Conservation (phyloP, 2,888 invertebrate species). For the Chrysomela aeneicollis region DNA sequence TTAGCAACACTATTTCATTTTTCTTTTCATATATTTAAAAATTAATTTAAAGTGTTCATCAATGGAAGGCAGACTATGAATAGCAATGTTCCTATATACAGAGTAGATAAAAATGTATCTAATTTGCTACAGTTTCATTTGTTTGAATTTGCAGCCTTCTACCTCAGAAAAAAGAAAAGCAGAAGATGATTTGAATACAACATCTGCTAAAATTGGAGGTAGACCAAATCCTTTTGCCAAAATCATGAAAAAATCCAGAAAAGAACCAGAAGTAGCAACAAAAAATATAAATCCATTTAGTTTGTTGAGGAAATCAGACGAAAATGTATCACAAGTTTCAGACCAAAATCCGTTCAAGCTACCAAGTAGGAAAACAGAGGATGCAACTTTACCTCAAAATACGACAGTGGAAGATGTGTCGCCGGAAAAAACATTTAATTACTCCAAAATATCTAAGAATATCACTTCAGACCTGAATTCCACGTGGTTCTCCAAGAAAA, state of each 20-base stretch:
- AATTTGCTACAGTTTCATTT: too few species aligned
- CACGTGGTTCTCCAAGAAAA: slow-evolving; percentile 39
- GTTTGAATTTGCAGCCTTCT: slow-evolving; percentile 12
- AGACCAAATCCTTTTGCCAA: slow-evolving; percentile 31
- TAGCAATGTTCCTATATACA: too few species aligned
- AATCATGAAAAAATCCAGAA: slow-evolving; percentile 22
- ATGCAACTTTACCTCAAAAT: background rate
- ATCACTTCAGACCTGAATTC: slow-evolving; percentile 15
- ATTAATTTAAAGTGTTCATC: too few species aligned
- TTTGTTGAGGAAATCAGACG: slow-evolving; percentile 7
- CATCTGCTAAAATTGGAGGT: slow-evolving; percentile 13
- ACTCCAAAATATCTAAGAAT: slow-evolving; percentile 25
- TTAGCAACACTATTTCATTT: too few species aligned
- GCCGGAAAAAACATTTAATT: slow-evolving; percentile 12
- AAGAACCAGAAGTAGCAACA: slow-evolving; percentile 3
- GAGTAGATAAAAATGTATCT: too few species aligned
- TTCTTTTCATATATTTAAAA: too few species aligned
- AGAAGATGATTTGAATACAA: slow-evolving; percentile 12
- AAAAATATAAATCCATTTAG: slow-evolving; percentile 26
- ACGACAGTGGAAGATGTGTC: background rate
- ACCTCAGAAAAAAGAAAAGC: slow-evolving; percentile 31
- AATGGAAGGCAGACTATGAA: too few species aligned
- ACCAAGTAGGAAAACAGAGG: slow-evolving; percentile 9
- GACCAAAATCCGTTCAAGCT: slow-evolving; percentile 26
- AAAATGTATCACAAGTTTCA: slow-evolving; percentile 12